Base-by-base conservation (phyloP, 2,888 invertebrate genomes). In the Gortyna flavago region DNA sequence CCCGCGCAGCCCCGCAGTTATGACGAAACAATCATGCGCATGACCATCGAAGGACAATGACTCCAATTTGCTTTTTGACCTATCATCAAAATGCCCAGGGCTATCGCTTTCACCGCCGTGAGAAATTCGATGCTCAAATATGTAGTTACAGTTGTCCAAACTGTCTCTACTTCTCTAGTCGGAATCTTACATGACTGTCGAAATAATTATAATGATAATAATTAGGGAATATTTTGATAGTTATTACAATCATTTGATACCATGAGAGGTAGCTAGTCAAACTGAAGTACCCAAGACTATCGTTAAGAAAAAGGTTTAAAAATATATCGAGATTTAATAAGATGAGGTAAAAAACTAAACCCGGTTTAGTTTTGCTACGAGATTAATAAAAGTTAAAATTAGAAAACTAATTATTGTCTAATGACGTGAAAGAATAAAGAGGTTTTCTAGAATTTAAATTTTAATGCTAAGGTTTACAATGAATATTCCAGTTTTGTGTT, bases 41-140 rank as follows among this genome's bases (percentile, higher is more conserved):
- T 91, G 89, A 89, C 90, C 88, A 92, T 93, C 92, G 91, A 93
- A 95, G 95, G 95, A 95, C 94, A 92, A 94, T 93, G 94, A 95
- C 94, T 94, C 89, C 89, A 77, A 84, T 78, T 83, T 81, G 83
- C 87, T 85, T 83, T 70, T 59, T 85, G 90, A 88, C 84, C 88
- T 85, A 90, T 89, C 89, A 90, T 89, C 88, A 89, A 88, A 87
- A 82, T 75, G 80, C 86, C 81, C 89, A 87, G 88, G 88, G 89
- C 82, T 89, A 86, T 85, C 81, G 91, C 93, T 94, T 94, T 93
- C 94, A 87, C 93, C 89, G 81, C 35, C 82, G 75, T 80, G 80
- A 78, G 76, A 78, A 83, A 77, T 59, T 68, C 54, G 66, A 68
- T 68, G 77, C 29, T 75, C 41, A 64, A 67, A 75, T 80, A 57